Evolutionary conservation across 2,797 vertebrate species (phyloP).

Genomic region (Diglossa cyanea): DNA sequence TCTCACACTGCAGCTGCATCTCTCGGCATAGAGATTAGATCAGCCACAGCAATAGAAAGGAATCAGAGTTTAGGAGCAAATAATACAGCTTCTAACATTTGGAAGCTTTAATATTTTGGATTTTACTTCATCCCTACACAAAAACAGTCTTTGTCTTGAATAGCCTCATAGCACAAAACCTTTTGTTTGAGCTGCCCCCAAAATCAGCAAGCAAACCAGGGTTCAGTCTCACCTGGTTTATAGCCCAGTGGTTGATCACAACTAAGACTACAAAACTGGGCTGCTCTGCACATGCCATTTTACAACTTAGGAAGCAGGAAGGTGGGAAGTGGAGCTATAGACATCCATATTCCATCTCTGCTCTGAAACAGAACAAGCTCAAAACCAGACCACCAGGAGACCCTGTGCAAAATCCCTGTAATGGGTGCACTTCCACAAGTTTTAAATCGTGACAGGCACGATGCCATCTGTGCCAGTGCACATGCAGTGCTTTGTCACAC

Average conservation of each 20-base stretch:
- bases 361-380: neutral
- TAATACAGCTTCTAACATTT: neutral
- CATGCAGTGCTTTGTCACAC: fast-evolving
- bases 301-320: neutral
- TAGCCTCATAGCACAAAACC: neutral
- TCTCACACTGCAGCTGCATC: neutral
- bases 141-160: neutral
- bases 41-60: neutral
- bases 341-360: neutral
- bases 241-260: neutral
- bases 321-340: neutral
- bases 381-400: neutral
- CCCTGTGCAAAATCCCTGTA: neutral
- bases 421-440: neutral
- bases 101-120: neutral
- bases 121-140: neutral
- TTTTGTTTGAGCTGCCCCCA: neutral
- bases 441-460: neutral
- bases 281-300: neutral
- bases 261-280: neutral
- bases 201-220: neutral
- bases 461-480: neutral
- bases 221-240: neutral
- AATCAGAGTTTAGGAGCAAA: neutral
- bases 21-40: neutral